Conservation (phyloP, 2,113 vertebrate genomes). For the Chiloscyllium plagiosum region DNA sequence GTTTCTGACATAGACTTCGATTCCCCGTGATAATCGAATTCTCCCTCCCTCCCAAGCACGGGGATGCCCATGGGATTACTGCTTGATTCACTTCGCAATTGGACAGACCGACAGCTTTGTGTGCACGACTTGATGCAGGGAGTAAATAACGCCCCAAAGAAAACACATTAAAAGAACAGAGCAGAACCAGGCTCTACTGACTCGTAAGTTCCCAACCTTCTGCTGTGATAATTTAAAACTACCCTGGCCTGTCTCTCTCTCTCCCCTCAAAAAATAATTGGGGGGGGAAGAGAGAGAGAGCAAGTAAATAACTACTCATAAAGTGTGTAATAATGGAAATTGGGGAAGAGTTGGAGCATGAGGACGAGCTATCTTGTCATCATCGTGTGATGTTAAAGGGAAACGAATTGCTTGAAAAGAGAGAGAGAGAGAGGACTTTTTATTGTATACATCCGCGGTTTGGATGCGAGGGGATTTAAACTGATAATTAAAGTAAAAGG, state of each 20-base stretch:
- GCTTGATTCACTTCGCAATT: neutral
- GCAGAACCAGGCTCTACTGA: neutral
- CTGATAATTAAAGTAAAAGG: neutral
- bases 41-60: neutral
- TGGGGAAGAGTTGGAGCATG: neutral
- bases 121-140: neutral
- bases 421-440: neutral
- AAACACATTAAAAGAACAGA: neutral
- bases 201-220: neutral
- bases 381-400: constrained; percentile 25
- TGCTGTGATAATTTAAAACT: neutral
- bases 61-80: neutral
- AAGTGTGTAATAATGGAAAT: neutral
- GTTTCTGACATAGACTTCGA: neutral
- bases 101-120: neutral
- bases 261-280: too few species aligned
- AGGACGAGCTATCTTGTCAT: constrained; percentile 13
- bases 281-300: too few species aligned
- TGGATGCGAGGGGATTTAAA: constrained; percentile 13
- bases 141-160: neutral
- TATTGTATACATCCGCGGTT: constrained; percentile 14
- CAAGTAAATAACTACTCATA: too few species aligned
- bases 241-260: too few species aligned
- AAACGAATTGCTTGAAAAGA: constrained; percentile 27
- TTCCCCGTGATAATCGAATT: neutral